These are phyloP conservation scores for Reinhardtius hippoglossoides DNA, from an alignment of 2,113 vertebrate species.

Conservation along the genomic window DNA sequence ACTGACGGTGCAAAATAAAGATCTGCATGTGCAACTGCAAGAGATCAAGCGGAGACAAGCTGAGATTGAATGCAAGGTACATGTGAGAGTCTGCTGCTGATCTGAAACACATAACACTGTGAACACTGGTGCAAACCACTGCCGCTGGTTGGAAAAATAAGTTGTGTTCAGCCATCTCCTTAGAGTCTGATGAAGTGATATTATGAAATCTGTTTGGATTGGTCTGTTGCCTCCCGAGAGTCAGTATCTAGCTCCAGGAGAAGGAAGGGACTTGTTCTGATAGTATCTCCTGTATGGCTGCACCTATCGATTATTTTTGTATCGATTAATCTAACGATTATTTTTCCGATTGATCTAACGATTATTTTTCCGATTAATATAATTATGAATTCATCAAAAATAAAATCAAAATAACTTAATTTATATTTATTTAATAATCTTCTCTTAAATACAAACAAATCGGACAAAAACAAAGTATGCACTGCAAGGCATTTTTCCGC, in stretches of 20 bases:
- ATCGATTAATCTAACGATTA: no score
- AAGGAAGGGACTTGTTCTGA: constrained; percentile 48
- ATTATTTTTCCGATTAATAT: no score
- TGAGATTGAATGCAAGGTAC: constrained; percentile 97
- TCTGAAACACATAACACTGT: not conserved
- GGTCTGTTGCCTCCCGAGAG: not conserved
- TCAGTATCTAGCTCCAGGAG: constrained; percentile 13
- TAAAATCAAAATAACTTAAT: no score
- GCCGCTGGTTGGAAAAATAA: not conserved
- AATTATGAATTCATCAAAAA: no score
- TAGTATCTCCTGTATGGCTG: not conserved
- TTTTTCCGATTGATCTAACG: no score
- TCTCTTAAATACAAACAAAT: no score
- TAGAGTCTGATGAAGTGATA: not conserved
- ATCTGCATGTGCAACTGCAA: constrained; percentile 86
- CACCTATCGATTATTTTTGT: no score
- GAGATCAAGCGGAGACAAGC: constrained; percentile 93
- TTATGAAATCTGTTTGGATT: not conserved
- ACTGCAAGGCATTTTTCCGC: no score
- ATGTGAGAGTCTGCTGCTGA: not conserved
- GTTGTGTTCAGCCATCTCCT: not conserved
- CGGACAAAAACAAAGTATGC: no score
- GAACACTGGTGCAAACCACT: not conserved
- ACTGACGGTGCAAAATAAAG: constrained; percentile 91
- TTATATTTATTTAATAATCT: no score